These are phyloP conservation scores for Numida meleagris DNA, from an alignment of 2,113 vertebrate species.

Conservation along the genomic window DNA sequence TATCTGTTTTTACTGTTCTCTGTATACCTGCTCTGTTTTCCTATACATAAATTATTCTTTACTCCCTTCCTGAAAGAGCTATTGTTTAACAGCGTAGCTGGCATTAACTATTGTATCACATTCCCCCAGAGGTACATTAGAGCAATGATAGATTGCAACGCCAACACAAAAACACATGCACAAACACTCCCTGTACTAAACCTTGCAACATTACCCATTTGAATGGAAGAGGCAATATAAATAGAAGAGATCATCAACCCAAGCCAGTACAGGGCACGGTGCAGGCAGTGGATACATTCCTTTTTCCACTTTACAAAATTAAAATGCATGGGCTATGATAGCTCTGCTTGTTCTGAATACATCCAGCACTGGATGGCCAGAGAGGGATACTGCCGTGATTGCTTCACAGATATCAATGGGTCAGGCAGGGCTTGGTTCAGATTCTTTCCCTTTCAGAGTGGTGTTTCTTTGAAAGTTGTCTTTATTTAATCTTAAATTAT, in stretches of 20 bases:
- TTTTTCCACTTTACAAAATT: background rate
- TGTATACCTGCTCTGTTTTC: slow-evolving; percentile 34
- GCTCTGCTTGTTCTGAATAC: background rate
- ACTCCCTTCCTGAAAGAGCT: slow-evolving; percentile 58
- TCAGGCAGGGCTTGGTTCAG: background rate
- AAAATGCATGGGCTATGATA: background rate
- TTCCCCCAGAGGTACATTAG: slow-evolving; percentile 32
- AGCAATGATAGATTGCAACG: slow-evolving; percentile 12
- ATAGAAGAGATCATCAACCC: background rate
- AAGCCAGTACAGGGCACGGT: background rate
- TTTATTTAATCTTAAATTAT: slow-evolving; percentile 6
- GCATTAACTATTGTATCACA: slow-evolving; percentile 31
- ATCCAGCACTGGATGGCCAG: background rate
- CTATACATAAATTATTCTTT: slow-evolving; percentile 57
- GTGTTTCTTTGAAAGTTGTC: background rate
- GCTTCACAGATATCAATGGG: background rate
- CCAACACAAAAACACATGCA: slow-evolving; percentile 1
- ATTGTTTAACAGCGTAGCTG: slow-evolving; percentile 40
- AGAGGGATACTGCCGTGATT: background rate
- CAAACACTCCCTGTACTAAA: background rate
- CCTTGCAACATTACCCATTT: background rate
- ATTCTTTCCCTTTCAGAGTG: background rate
- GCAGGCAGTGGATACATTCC: background rate
- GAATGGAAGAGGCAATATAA: background rate
- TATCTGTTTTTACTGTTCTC: slow-evolving; percentile 31